Conservation (phyloP, 2,113 vertebrate species). For the Hucho hucho region DNA sequence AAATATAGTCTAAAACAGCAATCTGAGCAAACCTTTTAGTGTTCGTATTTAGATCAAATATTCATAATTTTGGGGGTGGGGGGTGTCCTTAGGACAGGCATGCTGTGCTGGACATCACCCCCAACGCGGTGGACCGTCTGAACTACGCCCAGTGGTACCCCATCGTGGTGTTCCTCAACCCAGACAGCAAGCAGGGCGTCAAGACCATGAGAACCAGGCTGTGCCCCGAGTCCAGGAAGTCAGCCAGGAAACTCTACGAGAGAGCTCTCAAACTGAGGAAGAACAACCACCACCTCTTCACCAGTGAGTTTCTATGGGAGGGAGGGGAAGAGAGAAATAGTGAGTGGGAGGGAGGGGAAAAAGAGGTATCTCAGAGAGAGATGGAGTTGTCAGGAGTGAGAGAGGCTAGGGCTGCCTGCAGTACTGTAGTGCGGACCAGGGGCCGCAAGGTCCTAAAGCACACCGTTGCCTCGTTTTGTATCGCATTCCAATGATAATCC, state of each 20-base stretch:
- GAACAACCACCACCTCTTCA: constrained; percentile 98
- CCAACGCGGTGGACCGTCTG: constrained; percentile 97
- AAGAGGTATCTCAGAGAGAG: neutral
- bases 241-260: constrained; percentile 92
- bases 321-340: neutral
- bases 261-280: constrained; percentile 95
- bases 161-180: constrained; percentile 96
- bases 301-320: constrained; percentile 78
- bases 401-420: too few relatives aligned
- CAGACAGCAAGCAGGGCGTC: constrained; percentile 95
- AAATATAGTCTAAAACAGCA: too few relatives aligned
- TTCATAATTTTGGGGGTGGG: neutral
- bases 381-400: constrained; percentile 10
- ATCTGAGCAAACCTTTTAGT: too few relatives aligned
- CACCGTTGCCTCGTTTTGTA: too few relatives aligned
- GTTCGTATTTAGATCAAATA: neutral
- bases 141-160: constrained; percentile 99
- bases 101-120: constrained; percentile 95
- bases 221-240: constrained; percentile 95
- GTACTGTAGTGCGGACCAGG: neutral
- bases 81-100: constrained; percentile 85
- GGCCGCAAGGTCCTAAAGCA: neutral
- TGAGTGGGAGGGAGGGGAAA: neutral
- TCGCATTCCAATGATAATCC: too few relatives aligned
- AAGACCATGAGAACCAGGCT: constrained; percentile 95